These are phyloP conservation scores for Lepidocyrtoides sp. DNA, from an alignment of 2,888 invertebrate genomes.

Conservation along the genomic window DNA sequence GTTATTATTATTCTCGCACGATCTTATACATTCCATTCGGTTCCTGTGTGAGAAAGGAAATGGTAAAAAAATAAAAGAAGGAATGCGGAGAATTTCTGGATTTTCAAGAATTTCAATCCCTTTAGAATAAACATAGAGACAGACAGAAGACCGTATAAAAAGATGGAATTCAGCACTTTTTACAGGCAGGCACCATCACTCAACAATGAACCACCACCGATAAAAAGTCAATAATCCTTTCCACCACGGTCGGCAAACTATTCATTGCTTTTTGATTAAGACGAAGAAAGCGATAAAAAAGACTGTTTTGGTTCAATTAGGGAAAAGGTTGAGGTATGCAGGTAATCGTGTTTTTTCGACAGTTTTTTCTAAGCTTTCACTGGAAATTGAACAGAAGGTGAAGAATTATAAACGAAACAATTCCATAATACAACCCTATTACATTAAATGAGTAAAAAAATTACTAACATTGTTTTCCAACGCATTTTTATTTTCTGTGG, in stretches of 20 bases:
- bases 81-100: constrained; percentile 74
- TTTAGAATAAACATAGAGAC: constrained; percentile 37
- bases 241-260: neutral
- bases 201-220: constrained; percentile 15
- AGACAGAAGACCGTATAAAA: constrained; percentile 40
- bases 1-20: constrained; percentile 63
- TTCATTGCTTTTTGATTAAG: constrained; percentile 23
- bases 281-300: neutral
- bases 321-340: constrained; percentile 26
- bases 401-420: too few relatives aligned
- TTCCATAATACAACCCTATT: too few relatives aligned
- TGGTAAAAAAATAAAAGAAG: constrained; percentile 61
- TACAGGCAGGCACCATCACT: constrained; percentile 15
- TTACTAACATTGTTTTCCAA: too few relatives aligned
- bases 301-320: too few relatives aligned
- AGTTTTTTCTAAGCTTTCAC: too few relatives aligned
- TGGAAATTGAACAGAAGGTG: too few relatives aligned
- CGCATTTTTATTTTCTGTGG: too few relatives aligned
- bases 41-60: constrained; percentile 64
- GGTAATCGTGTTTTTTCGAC: neutral
- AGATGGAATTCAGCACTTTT: constrained; percentile 41
- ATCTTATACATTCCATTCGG: constrained; percentile 70
- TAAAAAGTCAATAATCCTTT: constrained; percentile 65
- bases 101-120: constrained; percentile 74
- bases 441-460: too few relatives aligned